These are phyloP conservation scores for Fukomys damarensis DNA, from an alignment of 2,113 vertebrate species.

Conservation along the genomic window DNA sequence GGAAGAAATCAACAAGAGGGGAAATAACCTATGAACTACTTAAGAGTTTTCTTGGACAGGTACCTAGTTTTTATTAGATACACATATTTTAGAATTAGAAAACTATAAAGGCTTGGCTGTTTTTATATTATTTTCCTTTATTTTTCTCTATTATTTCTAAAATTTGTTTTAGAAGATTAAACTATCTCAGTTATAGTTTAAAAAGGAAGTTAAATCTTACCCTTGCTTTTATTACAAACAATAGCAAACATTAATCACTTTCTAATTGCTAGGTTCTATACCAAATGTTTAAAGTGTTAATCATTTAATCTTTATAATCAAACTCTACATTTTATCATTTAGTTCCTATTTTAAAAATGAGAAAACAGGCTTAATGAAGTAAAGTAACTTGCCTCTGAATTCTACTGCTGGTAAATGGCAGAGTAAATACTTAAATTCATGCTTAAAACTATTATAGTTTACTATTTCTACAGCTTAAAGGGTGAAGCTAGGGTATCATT, in stretches of 20 bases:
- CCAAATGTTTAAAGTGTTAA: background rate
- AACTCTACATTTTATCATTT: constrained; percentile 1
- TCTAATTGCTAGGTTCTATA: constrained; percentile 37
- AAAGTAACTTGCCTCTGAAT: background rate
- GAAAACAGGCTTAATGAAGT: constrained; percentile 17
- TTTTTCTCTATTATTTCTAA: background rate
- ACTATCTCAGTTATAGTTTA: background rate
- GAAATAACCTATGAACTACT: background rate
- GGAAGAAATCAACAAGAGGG: background rate
- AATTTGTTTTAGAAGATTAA: constrained; percentile 37
- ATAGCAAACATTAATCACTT: background rate
- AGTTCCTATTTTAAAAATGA: constrained; percentile 19
- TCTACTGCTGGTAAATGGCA: background rate
- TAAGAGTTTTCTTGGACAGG: background rate
- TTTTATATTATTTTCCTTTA: background rate
- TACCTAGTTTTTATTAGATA: background rate
- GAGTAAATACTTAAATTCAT: constrained; percentile 24
- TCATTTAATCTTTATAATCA: background rate
- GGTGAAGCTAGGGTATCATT: background rate
- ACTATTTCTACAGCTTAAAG: constrained; percentile 15
- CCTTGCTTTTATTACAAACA: constrained; percentile 8
- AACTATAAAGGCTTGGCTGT: background rate
- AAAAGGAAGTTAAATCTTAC: background rate
- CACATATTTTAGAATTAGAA: background rate
- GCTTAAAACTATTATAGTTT: background rate